Percentiles rank a stretch among this genome's conserved stretches.
These are phyloP conservation scores for Passer domesticus DNA, from an alignment of 2,113 vertebrate species.

Conservation along the genomic window DNA sequence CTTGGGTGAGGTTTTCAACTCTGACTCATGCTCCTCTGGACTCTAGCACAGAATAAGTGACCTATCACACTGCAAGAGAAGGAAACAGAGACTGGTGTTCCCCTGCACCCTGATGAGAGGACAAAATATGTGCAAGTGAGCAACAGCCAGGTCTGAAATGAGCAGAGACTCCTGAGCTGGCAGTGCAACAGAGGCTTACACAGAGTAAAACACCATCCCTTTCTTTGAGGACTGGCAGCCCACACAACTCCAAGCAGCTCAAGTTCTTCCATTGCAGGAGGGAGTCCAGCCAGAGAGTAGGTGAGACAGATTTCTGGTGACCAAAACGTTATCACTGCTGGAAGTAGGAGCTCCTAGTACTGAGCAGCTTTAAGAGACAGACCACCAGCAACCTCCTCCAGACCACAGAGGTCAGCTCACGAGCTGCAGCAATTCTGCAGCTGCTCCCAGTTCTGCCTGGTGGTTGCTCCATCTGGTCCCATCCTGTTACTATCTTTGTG, in stretches of 20 bases:
- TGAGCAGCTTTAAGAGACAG: neutral
- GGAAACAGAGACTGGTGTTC: neutral
- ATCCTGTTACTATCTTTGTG: neutral
- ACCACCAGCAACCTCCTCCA: neutral
- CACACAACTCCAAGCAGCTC: neutral
- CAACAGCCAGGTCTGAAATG: neutral
- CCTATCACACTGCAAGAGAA: neutral
- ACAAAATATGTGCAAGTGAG: neutral
- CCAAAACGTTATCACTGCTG: fast-evolving
- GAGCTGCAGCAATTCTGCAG: neutral
- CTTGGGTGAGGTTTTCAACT: neutral
- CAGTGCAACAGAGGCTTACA: neutral
- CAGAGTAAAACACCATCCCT: neutral
- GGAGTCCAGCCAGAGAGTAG: neutral
- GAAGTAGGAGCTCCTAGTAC: neutral
- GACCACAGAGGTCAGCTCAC: neutral
- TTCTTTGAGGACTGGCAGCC: neutral
- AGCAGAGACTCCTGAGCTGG: neutral
- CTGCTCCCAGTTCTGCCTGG: neutral
- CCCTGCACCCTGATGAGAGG: neutral
- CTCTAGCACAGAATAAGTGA: neutral
- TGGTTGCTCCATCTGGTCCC: neutral
- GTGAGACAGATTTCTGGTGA: neutral
- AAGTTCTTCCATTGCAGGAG: neutral
- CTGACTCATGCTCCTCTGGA: neutral